Conservation (phyloP, 2,113 vertebrate species). For the Corythornis vintsioides region DNA sequence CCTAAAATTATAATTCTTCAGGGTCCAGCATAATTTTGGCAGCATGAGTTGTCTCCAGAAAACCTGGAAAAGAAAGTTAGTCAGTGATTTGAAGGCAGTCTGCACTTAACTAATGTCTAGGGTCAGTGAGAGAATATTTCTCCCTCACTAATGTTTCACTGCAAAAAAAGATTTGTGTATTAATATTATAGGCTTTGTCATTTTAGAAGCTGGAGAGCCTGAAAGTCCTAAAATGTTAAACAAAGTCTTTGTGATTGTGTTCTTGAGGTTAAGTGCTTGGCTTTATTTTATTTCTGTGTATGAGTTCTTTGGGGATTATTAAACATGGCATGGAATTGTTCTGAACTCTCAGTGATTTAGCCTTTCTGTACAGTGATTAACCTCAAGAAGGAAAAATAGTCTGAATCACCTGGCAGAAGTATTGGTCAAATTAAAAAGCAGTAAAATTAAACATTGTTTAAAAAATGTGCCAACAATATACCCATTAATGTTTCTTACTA, state of each 20-base stretch:
- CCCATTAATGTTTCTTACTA: slow-evolving; percentile 55
- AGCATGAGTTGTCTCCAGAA: not conserved
- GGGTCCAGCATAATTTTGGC: not conserved
- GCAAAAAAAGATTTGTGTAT: not conserved
- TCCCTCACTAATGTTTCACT: not conserved
- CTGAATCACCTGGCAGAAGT: slow-evolving; percentile 33
- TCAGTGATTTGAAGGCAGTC: not conserved
- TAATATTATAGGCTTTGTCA: not conserved
- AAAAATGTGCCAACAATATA: not conserved
- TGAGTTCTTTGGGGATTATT: slow-evolving; percentile 35
- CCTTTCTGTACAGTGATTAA: not conserved
- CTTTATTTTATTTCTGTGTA: slow-evolving; percentile 31
- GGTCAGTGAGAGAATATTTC: not conserved
- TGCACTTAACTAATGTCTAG: not conserved
- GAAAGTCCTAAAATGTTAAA: not conserved
- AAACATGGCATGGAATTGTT: slow-evolving; percentile 18
- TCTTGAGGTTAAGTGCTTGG: slow-evolving; percentile 33
- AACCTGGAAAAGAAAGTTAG: not conserved
- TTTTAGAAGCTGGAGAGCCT: not conserved
- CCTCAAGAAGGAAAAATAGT: slow-evolving; percentile 13
- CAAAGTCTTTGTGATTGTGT: not conserved
- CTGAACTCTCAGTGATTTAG: not conserved
- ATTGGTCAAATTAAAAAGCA: slow-evolving; percentile 50
- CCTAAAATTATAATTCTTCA: not conserved
- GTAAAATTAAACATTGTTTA: slow-evolving; percentile 56